Base-by-base conservation (phyloP, 2,888 invertebrate genomes). In the Conistra vaccinii region DNA sequence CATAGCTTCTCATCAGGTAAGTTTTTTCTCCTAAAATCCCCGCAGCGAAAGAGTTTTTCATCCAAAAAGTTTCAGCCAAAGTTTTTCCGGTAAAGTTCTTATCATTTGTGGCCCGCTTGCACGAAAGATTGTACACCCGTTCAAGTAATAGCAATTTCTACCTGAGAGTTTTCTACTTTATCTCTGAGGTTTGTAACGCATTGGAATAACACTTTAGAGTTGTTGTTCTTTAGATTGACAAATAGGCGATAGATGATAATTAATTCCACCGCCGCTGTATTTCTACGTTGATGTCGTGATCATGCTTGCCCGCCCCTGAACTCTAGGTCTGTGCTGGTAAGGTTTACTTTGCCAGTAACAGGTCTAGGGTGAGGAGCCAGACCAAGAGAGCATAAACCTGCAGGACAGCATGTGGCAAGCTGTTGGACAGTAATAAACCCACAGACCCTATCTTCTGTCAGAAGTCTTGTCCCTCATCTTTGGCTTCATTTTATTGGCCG, bases 21-120 rank as follows among this genome's bases (percentile, higher is more conserved):
- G 51, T 26, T 26, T 63, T 66, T 53, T 23, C 26, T 20, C 51
- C 26, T 26, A 62, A 80, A 80, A 29, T 29, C 20, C 14, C 51
- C 55, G 63, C 3, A 53, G 29, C 35, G 45, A 71, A 65, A 58
- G 63, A 80, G 80, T 60, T 77, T 72, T 80, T 80, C 72, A 39
- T 45, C n/a, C 29, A 53, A 80, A 71, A 72, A 65, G 63, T 60
- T 80, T 23, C 6, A 48, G 45, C 48, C 20, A 23, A 78, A 80
- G 35, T 60, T 72, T 53, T 78, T 57, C 10, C 29, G 39, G n/a
- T 17, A 23, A 80, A 80, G 29, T 78, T 78, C 63, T 72, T 78
- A 80, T 78, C 77, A 55, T 42, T 58, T 2, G 53, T 72, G 53
- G 39, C 53, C 17, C 23, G 6, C 23, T 78, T 53, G 53, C 45